Percentiles rank a stretch among this genome's conserved stretches.
phyloP scores from a whole-genome alignment of 2,797 vertebrate genomes.

The Phoxinus dragarum region DNA sequence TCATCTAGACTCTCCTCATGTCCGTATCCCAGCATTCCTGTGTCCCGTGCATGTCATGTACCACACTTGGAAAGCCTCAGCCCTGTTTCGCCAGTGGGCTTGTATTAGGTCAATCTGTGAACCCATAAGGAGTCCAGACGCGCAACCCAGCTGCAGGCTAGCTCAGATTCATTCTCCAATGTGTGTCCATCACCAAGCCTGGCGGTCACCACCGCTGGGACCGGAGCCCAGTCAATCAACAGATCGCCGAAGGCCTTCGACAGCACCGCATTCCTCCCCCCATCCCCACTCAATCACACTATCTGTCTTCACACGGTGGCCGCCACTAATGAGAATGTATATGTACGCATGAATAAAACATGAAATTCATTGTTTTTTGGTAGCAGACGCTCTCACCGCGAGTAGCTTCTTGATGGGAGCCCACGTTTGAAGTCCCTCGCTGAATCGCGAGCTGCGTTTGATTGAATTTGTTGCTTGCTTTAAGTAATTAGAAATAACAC shows the following conservation, averaged over 20 bases:
- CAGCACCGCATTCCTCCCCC: conserved; percentile 36
- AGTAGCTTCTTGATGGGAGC: conserved; percentile 59
- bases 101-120: conserved; percentile 35
- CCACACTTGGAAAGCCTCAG: not conserved
- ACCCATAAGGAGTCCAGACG: conserved; percentile 41
- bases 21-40: conserved; percentile 15
- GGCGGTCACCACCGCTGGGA: conserved; percentile 63
- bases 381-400: conserved; percentile 53
- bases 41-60: not conserved
- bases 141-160: conserved; percentile 53
- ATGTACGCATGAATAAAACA: conserved; percentile 69
- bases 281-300: conserved; percentile 55
- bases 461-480: conserved; percentile 70
- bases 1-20: not conserved
- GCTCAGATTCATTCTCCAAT: conserved; percentile 30
- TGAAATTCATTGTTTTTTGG: conserved; percentile 66
- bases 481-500: conserved; percentile 61
- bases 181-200: conserved; percentile 54
- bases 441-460: conserved; percentile 57
- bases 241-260: conserved; percentile 61
- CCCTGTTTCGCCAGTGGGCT: not conserved
- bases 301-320: conserved; percentile 56
- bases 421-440: conserved; percentile 57
- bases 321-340: conserved; percentile 69
- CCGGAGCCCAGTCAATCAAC: conserved; percentile 67